Evolutionary conservation across 1,140 invertebrate species (phyloP).

Genomic region (Solenopsis fugax): DNA sequence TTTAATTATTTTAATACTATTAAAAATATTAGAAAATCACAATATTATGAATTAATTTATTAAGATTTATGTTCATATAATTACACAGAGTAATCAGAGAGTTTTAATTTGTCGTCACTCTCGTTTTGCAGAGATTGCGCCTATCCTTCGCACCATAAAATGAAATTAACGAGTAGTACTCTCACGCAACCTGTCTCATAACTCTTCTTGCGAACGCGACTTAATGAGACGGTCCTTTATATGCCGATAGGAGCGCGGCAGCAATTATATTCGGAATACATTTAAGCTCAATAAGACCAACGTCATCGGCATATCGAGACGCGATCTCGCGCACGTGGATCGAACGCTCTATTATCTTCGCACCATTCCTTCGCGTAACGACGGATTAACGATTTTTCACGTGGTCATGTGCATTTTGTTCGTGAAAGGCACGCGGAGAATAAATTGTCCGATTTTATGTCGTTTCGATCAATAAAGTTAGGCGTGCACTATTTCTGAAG

Average conservation of each 20-base stretch:
- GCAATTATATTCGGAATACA: conserved; percentile 16
- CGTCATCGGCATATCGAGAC: background rate
- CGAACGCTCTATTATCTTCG: background rate
- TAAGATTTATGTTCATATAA: background rate
- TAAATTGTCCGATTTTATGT: conserved; percentile 54
- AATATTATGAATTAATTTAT: conserved; percentile 7
- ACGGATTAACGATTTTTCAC: conserved; percentile 5
- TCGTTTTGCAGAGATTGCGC: background rate
- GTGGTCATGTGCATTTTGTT: background rate
- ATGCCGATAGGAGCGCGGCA: background rate
- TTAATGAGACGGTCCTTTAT: conserved; percentile 35
- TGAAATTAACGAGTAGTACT: conserved; percentile 59
- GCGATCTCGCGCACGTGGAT: background rate
- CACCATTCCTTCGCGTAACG: background rate
- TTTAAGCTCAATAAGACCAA: conserved; percentile 12
- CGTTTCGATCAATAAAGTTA: conserved; percentile 50
- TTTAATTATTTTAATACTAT: conserved; percentile 6
- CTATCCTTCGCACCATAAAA: conserved; percentile 22
- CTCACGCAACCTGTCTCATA: conserved; percentile 54
- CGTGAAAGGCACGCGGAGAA: conserved; percentile 27
- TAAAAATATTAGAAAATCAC: background rate
- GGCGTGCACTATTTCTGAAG: background rate
- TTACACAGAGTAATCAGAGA: background rate
- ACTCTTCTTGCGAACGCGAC: conserved; percentile 16
- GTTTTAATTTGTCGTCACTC: background rate